Base-by-base conservation (phyloP, 1,140 invertebrate species). In the Bombus waltoni region DNA sequence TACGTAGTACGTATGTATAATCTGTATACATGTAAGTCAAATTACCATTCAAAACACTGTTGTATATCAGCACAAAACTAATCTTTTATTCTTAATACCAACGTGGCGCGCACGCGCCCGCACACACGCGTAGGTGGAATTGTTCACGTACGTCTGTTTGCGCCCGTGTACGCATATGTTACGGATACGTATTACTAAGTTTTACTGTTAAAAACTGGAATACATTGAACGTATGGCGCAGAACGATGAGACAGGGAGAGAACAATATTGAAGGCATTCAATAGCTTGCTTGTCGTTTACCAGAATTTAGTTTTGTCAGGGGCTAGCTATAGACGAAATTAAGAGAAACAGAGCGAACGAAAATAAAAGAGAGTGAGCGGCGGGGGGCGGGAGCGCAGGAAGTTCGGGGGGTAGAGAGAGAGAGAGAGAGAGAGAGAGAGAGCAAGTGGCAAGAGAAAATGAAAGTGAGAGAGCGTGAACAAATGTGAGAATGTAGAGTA, bases 51-150 rank as follows among this genome's bases (percentile, higher is more conserved):
- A 87, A 42, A 66, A 88, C 88, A 92, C 89, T 92, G 91, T 92
- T 92, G 91, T 92, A 92, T 40, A 88, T 92, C 88, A 89, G 91
- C 91, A 91, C 91, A 92, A 92, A 91, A 89, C 40, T 91, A 71
- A 91, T 90, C 88, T 88, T 91, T 91, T 90, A 91, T 91, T 92
- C 91, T 92, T 88, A 91, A 88, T 92, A 92, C 78, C 68, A 86
- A 88, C 53, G 40, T 47, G 68, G 78, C 62, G 78, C 4, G 57
- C 44, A 57, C 81, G 62, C 80, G 44, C 68, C n/a, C 66, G 74
- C 88, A 71, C 65, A 59, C 78, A 40, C 42, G 15, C 40, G 40
- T 65, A 74, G 3, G 42, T 57, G 32, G 47, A 4, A 47, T 72
- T 35, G 2, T 79, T 59, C 66, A 71, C 62, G 35, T 72, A 44